Conservation (phyloP, 64 coral and sea anemone genomes). For the Stichodactyla mertensii region DNA sequence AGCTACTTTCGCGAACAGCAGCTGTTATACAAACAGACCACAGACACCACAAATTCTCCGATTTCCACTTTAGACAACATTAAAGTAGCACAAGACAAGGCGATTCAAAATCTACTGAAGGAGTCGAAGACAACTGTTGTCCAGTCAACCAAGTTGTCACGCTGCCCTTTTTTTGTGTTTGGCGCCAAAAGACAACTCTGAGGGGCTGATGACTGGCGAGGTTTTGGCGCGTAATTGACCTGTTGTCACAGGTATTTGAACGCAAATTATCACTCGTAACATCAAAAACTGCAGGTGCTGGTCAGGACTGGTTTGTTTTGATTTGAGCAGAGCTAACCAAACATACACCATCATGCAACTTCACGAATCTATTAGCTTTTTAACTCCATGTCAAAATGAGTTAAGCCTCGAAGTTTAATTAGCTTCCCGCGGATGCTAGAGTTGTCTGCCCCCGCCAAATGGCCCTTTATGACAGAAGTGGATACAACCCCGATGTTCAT, state of each 20-base stretch:
- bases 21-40: background rate
- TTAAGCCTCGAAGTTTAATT: background rate
- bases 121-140: background rate
- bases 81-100: background rate
- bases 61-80: background rate
- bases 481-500: background rate
- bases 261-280: background rate
- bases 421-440: background rate
- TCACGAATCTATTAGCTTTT: background rate
- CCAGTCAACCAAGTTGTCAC: background rate
- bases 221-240: constrained; percentile 68
- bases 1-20: background rate
- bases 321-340: background rate
- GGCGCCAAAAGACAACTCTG: constrained; percentile 48
- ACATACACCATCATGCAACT: background rate
- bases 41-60: background rate
- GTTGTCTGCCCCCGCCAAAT: background rate
- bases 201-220: background rate
- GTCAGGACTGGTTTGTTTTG: background rate
- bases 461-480: constrained; percentile 1
- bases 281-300: background rate
- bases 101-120: background rate
- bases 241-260: constrained; percentile 61
- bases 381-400: background rate
- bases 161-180: background rate